phyloP scores from a whole-genome alignment of 1,140 invertebrate species.

The Trachelipus rathkii region DNA sequence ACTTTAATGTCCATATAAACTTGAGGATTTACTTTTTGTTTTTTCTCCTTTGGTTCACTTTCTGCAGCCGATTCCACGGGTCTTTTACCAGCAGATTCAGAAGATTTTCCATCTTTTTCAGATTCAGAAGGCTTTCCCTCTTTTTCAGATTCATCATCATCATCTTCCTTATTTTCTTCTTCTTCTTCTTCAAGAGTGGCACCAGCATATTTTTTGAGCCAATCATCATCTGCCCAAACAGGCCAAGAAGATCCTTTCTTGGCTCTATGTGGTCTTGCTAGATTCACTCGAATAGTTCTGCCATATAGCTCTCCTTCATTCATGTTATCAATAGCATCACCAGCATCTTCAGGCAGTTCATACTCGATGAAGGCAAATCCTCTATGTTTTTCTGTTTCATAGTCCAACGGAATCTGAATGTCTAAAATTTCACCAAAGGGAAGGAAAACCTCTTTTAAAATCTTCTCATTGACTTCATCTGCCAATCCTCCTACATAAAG shows the following conservation, averaged over 20 bases:
- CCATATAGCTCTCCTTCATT: slow-evolving; percentile 98
- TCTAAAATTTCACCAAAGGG: slow-evolving; percentile 97
- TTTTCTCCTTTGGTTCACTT: slow-evolving; percentile 58
- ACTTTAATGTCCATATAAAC: slow-evolving; percentile 88
- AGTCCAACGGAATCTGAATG: slow-evolving; percentile 96
- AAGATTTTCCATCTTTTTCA: too few species aligned
- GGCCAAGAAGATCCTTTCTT: slow-evolving; percentile 82
- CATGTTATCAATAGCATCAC: slow-evolving; percentile 98
- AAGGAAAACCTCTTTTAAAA: slow-evolving; percentile 92
- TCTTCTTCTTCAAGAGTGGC: slow-evolving; percentile 60
- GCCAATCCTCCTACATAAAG: slow-evolving; percentile 73
- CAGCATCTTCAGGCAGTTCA: slow-evolving; percentile 66
- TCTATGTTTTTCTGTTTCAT: slow-evolving; percentile 93
- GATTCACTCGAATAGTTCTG: slow-evolving; percentile 90
- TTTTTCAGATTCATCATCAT: background rate
- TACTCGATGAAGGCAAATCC: slow-evolving; percentile 99
- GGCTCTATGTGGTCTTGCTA: slow-evolving; percentile 92
- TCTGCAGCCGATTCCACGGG: slow-evolving; percentile 26
- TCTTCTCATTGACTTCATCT: slow-evolving; percentile 95
- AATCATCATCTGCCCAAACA: slow-evolving; percentile 95
- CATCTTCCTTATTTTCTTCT: background rate
- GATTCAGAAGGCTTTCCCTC: background rate
- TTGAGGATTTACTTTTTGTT: slow-evolving; percentile 59
- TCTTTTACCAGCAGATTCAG: background rate
- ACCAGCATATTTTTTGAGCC: slow-evolving; percentile 91